Base-by-base conservation (phyloP, 2,888 invertebrate species). In the Thecophora atra region DNA sequence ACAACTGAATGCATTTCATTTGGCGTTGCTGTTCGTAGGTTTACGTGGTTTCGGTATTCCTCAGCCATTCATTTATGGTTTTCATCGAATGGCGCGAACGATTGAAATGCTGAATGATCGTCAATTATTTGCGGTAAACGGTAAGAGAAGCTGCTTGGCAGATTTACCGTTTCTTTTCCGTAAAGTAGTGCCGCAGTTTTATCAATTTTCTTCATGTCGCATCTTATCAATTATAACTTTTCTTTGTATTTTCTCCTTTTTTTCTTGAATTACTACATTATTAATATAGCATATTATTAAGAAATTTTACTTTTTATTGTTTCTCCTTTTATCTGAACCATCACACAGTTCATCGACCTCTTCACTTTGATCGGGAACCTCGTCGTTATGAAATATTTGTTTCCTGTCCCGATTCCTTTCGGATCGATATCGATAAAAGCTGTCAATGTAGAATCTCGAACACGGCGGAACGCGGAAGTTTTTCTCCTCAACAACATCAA, bases 401-500 rank as follows among this genome's bases (percentile, higher is more conserved):
- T 54, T 24, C 19, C 11, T 54, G 21, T 54, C 17, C 51, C 54
- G 21, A 54, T 21, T 54, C 54, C 19, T 54, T 21, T 54, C 19
- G 54, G 54, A 6, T 21, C n/a, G 54, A 11, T 19, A 11, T 13
- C 54, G 37, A 37, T 11, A 54, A 21, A 54, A 21, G 54, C 11
- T 54, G 54, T 24, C 19, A 54, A 5, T 54, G 11, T 54, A 2
- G 21, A 54, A 54, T n/a, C 24, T 54, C 17, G 2, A 24, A 58
- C 58, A 13, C 24, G 4, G 6, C 7, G 26, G 52, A 70, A 70
- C 37, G 63, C 70, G 70, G 70, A 70, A 70, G 70, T 24, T 62
- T 47, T 58, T 70, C 19, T 28, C 7, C 2, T 21, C 44, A 44
- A 19, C 8, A 62, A 5, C 37, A 17, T 17, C 42, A 19, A 70